Base-by-base conservation (phyloP, 1,140 invertebrate species). In the Kradibia gibbosae region DNA sequence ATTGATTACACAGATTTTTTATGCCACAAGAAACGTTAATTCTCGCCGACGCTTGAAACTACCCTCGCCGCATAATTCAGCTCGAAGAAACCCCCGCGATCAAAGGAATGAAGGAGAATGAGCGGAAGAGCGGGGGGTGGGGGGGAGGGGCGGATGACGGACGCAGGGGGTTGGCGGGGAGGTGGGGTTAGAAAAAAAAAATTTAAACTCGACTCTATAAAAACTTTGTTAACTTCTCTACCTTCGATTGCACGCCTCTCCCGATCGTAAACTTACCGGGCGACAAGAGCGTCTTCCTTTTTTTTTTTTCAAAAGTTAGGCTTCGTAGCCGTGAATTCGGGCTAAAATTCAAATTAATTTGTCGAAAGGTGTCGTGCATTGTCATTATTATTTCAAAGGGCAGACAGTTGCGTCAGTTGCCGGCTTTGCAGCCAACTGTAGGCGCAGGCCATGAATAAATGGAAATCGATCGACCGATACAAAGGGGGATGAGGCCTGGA, bases 1-100 rank as follows among this genome's bases (percentile, higher is more conserved):
- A 91, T 90, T 91, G 90, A 91, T 91, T 91, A 90, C 89, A 90
- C 90, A 89, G 89, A 91, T 90, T 91, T 91, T 90, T 90, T 90
- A 90, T 90, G 88, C 90, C 89, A 87, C 89, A 89, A 91, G 88
- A 89, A 87, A 87, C 88, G 88, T 91, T 90, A 90, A 91, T 91
- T 90, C 88, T 89, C 87, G 85, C 86, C 88, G 85, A 82, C 82
- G 84, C 82, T 85, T 81, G 84, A 86, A 85, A 85, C 86, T 81
- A 85, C 86, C 86, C 87, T 86, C 50, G 39, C 55, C 72, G 87
- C 86, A 89, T 90, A 89, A 89, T 89, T 88, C 86, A 85, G 85
- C 86, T 84, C 85, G 84, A 86, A 86, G 83, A 89, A 89, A 86
- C 86, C 85, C 84, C 86, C 86, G 87, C n/a, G n/a, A n/a, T n/a